A percentile compares a stretch with the other conserved stretches of the same genome.
Conservation (phyloP, 2,113 vertebrate species). For the Plecotus auritus region DNA sequence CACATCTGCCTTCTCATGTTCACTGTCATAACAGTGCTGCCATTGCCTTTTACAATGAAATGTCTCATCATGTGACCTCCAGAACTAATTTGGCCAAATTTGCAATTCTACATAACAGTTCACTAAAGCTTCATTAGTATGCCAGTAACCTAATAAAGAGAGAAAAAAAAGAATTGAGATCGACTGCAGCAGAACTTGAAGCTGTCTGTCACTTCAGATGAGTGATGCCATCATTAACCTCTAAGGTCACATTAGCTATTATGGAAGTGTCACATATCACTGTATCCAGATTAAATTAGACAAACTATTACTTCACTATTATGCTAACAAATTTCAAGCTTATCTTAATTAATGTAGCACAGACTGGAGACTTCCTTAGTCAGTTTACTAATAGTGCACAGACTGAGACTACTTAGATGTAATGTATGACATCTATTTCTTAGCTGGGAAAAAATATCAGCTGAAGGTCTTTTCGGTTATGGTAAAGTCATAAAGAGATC, state of each 20-base stretch:
- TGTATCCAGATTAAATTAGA: slow-evolving; percentile 64
- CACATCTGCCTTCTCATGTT: not conserved
- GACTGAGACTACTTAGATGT: slow-evolving; percentile 16
- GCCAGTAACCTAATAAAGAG: slow-evolving; percentile 46
- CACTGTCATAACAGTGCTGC: not conserved
- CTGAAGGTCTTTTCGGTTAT: not conserved
- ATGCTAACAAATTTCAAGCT: slow-evolving; percentile 51
- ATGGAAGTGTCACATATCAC: slow-evolving; percentile 82
- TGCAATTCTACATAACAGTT: slow-evolving; percentile 33
- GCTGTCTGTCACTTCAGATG: slow-evolving; percentile 57
- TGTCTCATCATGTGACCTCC: slow-evolving; percentile 19
- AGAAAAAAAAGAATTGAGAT: slow-evolving; percentile 40
- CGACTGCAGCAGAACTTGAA: slow-evolving; percentile 49
- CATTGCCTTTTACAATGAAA: not conserved
- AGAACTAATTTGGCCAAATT: slow-evolving; percentile 48
- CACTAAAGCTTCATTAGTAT: slow-evolving; percentile 42
- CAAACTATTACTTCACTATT: slow-evolving; percentile 73
- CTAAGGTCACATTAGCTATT: slow-evolving; percentile 78
- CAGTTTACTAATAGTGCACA: slow-evolving; percentile 51
- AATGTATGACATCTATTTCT: slow-evolving; percentile 37
- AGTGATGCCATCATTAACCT: slow-evolving; percentile 77
- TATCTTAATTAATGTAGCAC: slow-evolving; percentile 59
- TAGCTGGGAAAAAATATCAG: not conserved
- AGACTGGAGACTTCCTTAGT: not conserved
- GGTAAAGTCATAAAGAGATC: not conserved